Evolutionary conservation across 2,113 vertebrate genomes (phyloP).

Genomic region (Hucho hucho): DNA sequence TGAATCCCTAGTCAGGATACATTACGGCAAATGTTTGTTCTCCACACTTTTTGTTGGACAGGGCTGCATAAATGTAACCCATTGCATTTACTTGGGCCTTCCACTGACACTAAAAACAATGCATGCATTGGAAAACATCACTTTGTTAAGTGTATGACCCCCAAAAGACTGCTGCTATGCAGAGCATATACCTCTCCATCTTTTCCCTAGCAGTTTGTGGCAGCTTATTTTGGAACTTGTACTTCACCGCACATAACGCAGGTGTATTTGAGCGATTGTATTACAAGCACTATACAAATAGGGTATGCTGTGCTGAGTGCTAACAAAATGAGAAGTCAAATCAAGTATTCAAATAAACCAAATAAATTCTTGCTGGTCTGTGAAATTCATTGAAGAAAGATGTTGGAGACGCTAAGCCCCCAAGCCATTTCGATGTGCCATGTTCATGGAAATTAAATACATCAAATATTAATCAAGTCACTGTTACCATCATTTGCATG

Average conservation of each 20-base stretch:
- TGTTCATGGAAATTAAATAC: constrained; percentile 21
- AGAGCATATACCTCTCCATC: neutral
- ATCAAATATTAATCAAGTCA: constrained; percentile 39
- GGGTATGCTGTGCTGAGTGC: neutral
- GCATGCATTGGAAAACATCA: too few species aligned
- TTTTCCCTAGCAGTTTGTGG: neutral
- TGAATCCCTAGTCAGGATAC: too few species aligned
- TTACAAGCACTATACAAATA: neutral
- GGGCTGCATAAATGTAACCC: too few species aligned
- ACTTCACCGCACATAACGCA: neutral
- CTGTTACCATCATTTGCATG: constrained; percentile 25
- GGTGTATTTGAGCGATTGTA: neutral
- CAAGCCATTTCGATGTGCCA: constrained; percentile 12
- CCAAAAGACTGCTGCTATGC: too few species aligned
- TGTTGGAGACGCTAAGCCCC: constrained; percentile 14
- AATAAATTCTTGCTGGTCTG: neutral
- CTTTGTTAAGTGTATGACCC: too few species aligned
- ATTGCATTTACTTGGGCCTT: too few species aligned
- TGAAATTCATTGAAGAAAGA: constrained; percentile 4
- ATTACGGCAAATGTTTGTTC: too few species aligned
- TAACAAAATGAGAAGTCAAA: neutral
- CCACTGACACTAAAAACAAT: too few species aligned
- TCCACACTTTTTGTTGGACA: too few species aligned
- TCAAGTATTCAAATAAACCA: constrained; percentile 4
- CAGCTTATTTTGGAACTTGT: neutral